Base-by-base conservation (phyloP, 2,113 vertebrate species). In the Anthoscopus minutus region DNA sequence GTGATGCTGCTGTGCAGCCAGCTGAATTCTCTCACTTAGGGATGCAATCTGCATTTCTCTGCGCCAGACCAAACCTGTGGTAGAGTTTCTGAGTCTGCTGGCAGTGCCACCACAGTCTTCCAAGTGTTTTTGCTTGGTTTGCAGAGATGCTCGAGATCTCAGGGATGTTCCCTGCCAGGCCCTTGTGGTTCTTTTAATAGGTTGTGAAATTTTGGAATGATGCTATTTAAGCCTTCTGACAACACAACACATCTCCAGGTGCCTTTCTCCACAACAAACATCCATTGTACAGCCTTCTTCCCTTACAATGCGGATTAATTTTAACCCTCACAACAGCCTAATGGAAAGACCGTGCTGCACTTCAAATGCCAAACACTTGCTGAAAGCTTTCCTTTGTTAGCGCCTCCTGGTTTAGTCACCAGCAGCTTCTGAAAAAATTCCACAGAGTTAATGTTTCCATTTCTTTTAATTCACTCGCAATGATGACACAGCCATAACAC, bases 401-500 rank as follows among this genome's bases (percentile, higher is more conserved):
- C 1, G 20, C 81, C 85, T 95, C 95, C 79, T 45, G 87, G 74
- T 94, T 97, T 96, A 87, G 84, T 96, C 95, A 94, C 96, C 93
- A 95, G 92, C 93, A 89, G 97, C 96, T 97, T 97, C 97, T 96
- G 96, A 97, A 98, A 97, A 96, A 96, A 96, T 96, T 97, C 97
- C 95, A 96, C 96, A 90, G 96, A 98, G 97, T 97, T 97, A 98
- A 97, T 97, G 97, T 97, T 98, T 98, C 98, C 97, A 97, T 97
- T 97, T 95, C 95, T 97, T 94, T 97, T 97, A 97, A 97, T 97
- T 97, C 86, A 8, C 92, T 92, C 2, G 62, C 97, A 96, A 6
- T 92, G 97, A 97, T 97, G 97, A 97, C 97, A 97, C 94, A 97
- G 95, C 95, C 97, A 93, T 96, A 91, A 94, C 95, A 98, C 98